Conservation (phyloP, 2,113 vertebrate species). For the Meriones unguiculatus region DNA sequence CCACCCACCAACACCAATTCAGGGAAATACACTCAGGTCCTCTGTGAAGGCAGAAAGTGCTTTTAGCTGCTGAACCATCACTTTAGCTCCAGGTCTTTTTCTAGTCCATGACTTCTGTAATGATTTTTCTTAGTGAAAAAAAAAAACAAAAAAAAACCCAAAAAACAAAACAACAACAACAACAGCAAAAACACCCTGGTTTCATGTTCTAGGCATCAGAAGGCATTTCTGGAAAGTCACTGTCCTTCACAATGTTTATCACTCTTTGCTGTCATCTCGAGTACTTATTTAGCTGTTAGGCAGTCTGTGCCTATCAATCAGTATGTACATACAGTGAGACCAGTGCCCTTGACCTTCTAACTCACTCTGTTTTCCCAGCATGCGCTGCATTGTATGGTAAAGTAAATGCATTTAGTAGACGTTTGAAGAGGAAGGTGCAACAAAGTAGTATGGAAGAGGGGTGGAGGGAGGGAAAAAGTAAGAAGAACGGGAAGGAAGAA, state of each 20-base stretch:
- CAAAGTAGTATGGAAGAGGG: background rate
- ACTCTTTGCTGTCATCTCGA: background rate
- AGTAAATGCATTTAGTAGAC: background rate
- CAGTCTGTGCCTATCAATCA: background rate
- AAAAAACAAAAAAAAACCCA: no score
- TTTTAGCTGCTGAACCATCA: background rate
- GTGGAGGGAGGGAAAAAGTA: background rate
- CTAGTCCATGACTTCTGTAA: background rate
- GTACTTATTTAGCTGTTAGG: background rate
- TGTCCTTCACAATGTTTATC: background rate
- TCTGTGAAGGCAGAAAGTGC: background rate
- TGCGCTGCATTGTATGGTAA: background rate
- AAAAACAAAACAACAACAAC: no score
- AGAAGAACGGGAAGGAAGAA: background rate
- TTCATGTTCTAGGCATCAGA: background rate
- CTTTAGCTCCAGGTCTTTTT: background rate
- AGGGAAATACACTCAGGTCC: background rate
- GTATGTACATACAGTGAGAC: background rate
- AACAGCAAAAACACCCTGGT: no score
- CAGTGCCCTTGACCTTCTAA: background rate
- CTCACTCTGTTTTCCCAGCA: background rate
- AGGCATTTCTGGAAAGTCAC: background rate
- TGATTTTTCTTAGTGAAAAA: background rate
- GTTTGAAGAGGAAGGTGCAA: background rate
- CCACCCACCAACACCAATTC: no score